A percentile compares a stretch with the other conserved stretches of the same genome.
These are phyloP conservation scores for Mormyrus iriodes DNA, from an alignment of 2,113 vertebrate genomes.

Conservation along the genomic window DNA sequence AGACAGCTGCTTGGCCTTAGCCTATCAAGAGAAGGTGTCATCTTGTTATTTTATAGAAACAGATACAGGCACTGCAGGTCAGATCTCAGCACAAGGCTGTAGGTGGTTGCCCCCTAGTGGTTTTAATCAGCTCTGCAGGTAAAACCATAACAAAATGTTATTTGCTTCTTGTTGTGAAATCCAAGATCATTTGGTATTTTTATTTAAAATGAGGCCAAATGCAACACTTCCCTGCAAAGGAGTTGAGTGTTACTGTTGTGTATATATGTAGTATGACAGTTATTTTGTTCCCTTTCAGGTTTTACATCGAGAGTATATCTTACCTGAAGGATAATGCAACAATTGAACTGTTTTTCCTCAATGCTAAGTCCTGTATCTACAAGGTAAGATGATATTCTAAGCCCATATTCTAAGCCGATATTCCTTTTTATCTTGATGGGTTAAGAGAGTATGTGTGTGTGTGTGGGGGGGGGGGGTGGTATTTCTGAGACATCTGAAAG, in stretches of 20 bases:
- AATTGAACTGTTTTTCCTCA: conserved; percentile 93
- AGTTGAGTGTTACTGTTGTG: background rate
- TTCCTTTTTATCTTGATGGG: background rate
- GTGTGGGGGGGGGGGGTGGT: background rate
- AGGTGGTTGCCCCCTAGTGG: conserved; percentile 22
- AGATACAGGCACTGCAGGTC: background rate
- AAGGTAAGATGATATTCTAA: conserved; percentile 68
- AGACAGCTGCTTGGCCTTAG: background rate
- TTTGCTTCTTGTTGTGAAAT: background rate
- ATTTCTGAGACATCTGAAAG: background rate
- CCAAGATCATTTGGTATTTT: conserved; percentile 7
- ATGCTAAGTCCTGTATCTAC: conserved; percentile 92
- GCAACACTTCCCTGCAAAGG: background rate
- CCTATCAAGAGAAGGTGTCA: background rate
- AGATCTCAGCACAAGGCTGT: background rate
- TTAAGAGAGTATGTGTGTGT: background rate
- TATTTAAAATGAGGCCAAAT: background rate
- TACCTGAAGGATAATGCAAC: conserved; percentile 93
- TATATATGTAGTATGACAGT: background rate
- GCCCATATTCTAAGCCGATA: too few species aligned
- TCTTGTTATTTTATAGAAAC: background rate
- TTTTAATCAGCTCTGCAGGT: background rate
- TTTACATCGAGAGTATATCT: conserved; percentile 95
- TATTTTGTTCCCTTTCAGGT: conserved; percentile 61
- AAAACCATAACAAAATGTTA: background rate